Evolutionary conservation across 2,888 invertebrate species (phyloP).

Genomic region (Lapara coniferarum): DNA sequence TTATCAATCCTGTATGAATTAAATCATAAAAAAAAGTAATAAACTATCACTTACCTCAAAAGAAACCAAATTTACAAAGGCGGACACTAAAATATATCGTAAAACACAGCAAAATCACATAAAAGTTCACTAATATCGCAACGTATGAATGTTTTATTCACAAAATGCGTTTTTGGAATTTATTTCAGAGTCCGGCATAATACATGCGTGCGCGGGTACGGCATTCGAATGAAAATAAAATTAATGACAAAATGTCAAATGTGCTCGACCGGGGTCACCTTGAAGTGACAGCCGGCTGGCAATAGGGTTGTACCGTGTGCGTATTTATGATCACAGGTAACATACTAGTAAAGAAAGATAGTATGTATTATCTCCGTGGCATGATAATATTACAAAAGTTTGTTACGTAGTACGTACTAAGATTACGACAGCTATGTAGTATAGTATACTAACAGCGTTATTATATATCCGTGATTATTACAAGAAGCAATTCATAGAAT

Average conservation of each 20-base stretch:
- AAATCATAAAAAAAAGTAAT: conserved; percentile 30
- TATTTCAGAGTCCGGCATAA: conserved; percentile 58
- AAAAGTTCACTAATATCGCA: conserved; percentile 62
- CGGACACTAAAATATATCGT: conserved; percentile 25
- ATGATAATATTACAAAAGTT: too few species aligned
- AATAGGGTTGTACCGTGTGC: too few species aligned
- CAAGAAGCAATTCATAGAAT: too few species aligned
- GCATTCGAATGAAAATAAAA: conserved; percentile 70
- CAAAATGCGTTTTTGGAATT: conserved; percentile 47
- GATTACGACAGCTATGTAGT: too few species aligned
- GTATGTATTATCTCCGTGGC: too few species aligned
- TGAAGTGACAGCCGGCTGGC: conserved; percentile 59
- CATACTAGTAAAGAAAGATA: too few species aligned
- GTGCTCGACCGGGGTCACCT: conserved; percentile 73
- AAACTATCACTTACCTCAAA: conserved; percentile 26
- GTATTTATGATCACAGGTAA: too few species aligned
- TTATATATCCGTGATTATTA: too few species aligned
- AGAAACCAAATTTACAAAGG: conserved; percentile 25
- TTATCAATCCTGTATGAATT: conserved; percentile 36
- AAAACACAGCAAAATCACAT: conserved; percentile 61
- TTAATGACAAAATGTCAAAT: conserved; percentile 73
- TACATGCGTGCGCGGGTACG: conserved; percentile 77
- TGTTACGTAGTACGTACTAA: too few species aligned
- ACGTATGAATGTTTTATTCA: conserved; percentile 47
- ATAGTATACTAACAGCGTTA: too few species aligned